phyloP scores from a whole-genome alignment of 2,113 vertebrate genomes.

The Galemys pyrenaicus region DNA sequence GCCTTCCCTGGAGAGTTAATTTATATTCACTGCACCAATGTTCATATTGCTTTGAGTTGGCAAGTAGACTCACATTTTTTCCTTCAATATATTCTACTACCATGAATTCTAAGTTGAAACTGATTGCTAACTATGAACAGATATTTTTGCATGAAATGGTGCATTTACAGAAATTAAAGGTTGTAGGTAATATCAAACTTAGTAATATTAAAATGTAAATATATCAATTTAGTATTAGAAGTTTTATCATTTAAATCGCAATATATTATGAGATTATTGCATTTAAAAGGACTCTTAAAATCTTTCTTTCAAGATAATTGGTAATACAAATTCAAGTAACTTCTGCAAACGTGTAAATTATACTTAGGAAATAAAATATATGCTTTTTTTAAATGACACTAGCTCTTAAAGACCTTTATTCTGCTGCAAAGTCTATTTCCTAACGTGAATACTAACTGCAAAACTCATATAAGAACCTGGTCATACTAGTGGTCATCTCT shows the following conservation, averaged over 20 bases:
- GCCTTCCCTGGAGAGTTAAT: conserved; percentile 54
- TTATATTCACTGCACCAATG: conserved; percentile 37
- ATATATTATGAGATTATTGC: background rate
- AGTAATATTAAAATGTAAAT: conserved; percentile 6
- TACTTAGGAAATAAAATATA: background rate
- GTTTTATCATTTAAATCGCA: background rate
- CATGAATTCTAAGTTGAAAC: background rate
- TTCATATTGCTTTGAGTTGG: conserved; percentile 38
- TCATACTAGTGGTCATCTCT: background rate
- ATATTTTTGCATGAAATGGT: background rate
- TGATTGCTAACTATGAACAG: background rate
- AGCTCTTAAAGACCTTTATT: background rate
- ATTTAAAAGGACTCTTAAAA: background rate
- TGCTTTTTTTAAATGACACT: background rate
- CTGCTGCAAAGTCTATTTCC: background rate
- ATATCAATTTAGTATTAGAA: background rate
- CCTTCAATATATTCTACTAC: background rate
- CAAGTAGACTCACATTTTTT: background rate
- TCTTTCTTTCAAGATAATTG: background rate
- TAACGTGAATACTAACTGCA: background rate
- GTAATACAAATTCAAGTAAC: background rate
- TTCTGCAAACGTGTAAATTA: background rate
- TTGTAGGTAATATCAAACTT: background rate
- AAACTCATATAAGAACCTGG: background rate
- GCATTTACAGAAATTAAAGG: background rate